These are phyloP conservation scores for Himalopsyche japonica DNA, from an alignment of 2,888 invertebrate species.

Conservation along the genomic window DNA sequence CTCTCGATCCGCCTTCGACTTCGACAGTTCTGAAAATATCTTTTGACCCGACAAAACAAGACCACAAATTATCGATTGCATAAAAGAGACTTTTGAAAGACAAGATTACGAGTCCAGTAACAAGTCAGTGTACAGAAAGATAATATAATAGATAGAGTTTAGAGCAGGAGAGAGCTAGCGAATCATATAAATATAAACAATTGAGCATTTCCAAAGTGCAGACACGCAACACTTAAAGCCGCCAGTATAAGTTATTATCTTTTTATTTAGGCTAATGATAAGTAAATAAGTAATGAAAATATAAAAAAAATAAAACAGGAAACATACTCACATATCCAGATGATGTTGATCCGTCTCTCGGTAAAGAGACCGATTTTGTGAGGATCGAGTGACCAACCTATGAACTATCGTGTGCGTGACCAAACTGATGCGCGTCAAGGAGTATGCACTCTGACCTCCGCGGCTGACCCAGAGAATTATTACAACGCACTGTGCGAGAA, in stretches of 20 bases:
- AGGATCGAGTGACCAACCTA: conserved; percentile 3
- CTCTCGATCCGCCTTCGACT: not conserved
- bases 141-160: conserved; percentile 36
- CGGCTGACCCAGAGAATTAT: not conserved
- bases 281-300: conserved; percentile 20
- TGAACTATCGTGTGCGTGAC: not conserved
- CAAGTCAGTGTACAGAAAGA: conserved; percentile 41
- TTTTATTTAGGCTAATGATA: conserved; percentile 30
- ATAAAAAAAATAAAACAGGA: conserved; percentile 8
- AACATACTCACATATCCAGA: conserved; percentile 39
- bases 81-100: not conserved
- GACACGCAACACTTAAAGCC: conserved; percentile 66
- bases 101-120: conserved; percentile 32
- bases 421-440: not conserved
- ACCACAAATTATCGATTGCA: not conserved
- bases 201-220: conserved; percentile 63
- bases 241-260: conserved; percentile 47
- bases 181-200: conserved; percentile 36
- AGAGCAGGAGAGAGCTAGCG: conserved; percentile 41
- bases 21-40: not conserved
- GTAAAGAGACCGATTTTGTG: not conserved
- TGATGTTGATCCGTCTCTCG: conserved; percentile 12
- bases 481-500: not conserved
- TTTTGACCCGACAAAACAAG: not conserved
- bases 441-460: not conserved